These are phyloP conservation scores for Pagetopsis macropterus DNA, from an alignment of 2,797 vertebrate genomes.

Conservation along the genomic window DNA sequence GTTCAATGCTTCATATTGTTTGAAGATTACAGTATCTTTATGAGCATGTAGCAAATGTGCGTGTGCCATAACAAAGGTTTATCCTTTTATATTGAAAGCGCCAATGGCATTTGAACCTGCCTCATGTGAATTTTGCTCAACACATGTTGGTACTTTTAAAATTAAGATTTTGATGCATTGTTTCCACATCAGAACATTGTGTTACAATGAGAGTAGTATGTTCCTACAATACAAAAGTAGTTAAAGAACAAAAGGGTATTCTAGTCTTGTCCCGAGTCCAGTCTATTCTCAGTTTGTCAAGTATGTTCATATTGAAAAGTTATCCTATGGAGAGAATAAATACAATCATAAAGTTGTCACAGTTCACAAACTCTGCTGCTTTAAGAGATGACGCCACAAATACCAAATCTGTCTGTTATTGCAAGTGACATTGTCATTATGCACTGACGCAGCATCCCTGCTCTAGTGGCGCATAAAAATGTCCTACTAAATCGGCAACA, in stretches of 20 bases:
- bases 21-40: constrained; percentile 64
- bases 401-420: constrained; percentile 81
- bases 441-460: constrained; percentile 82
- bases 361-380: constrained; percentile 73
- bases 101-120: constrained; percentile 20
- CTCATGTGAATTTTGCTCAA: constrained; percentile 49
- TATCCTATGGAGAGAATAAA: constrained; percentile 60
- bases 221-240: not conserved
- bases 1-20: constrained; percentile 70
- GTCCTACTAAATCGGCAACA: constrained; percentile 82
- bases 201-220: constrained; percentile 3
- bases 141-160: constrained; percentile 26
- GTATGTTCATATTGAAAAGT: constrained; percentile 42
- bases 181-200: constrained; percentile 19
- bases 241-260: constrained; percentile 15
- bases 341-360: constrained; percentile 72
- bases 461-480: constrained; percentile 81
- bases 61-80: constrained; percentile 21
- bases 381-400: constrained; percentile 78
- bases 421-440: constrained; percentile 85
- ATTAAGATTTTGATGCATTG: constrained; percentile 23
- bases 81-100: constrained; percentile 28
- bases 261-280: constrained; percentile 5
- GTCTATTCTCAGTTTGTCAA: constrained; percentile 5
- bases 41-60: constrained; percentile 41